These are phyloP conservation scores for Drosophila obscura DNA, from an alignment of 1,140 invertebrate genomes.

Conservation along the genomic window DNA sequence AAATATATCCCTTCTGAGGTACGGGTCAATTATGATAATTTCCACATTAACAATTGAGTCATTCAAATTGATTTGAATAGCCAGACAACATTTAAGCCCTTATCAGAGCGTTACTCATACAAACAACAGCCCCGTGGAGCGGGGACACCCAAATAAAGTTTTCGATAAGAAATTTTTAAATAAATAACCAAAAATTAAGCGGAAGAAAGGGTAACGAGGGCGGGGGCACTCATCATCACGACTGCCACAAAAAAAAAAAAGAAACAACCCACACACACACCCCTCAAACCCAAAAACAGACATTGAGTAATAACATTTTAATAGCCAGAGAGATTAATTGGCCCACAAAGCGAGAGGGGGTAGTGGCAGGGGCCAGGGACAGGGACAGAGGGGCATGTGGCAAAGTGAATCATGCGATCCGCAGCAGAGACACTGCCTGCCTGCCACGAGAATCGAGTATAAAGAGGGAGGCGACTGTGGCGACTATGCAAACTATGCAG, in stretches of 20 bases:
- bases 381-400: conserved; percentile 6
- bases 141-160: neutral
- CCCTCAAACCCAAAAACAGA: conserved; percentile 8
- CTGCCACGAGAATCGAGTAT: neutral
- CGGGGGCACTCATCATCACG: neutral
- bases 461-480: neutral
- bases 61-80: neutral
- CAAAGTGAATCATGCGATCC: conserved; percentile 61
- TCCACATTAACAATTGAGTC: neutral
- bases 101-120: conserved; percentile 9
- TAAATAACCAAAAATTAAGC: conserved; percentile 1
- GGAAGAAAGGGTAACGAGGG: too few species aligned
- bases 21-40: too few species aligned
- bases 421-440: conserved; percentile 22
- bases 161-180: conserved; percentile 9
- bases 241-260: conserved; percentile 12
- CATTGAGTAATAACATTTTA: conserved; percentile 78
- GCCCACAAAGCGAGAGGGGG: conserved; percentile 4
- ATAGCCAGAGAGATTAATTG: conserved; percentile 75
- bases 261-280: neutral
- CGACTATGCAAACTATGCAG: conserved; percentile 39
- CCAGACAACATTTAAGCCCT: too few species aligned
- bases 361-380: neutral
- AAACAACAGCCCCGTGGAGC: neutral
- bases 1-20: too few species aligned